phyloP scores from a whole-genome alignment of 2,113 vertebrate species.

The Limanda limanda region DNA sequence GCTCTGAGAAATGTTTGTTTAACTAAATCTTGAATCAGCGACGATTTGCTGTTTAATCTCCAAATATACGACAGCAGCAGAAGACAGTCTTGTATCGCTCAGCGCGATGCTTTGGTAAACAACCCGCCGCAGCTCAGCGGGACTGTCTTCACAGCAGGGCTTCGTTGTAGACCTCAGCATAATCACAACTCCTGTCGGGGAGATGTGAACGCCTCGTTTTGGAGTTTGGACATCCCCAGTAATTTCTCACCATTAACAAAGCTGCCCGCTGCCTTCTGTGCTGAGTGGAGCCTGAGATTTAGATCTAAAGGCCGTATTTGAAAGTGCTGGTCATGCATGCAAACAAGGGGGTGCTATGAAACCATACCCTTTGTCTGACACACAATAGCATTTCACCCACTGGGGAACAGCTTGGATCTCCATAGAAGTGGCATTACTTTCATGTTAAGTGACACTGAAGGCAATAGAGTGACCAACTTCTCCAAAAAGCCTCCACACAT shows the following conservation, averaged over 20 bases:
- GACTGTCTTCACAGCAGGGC: slow-evolving; percentile 45
- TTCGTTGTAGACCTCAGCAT: slow-evolving; percentile 46
- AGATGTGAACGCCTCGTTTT: slow-evolving; percentile 57
- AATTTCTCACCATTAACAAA: slow-evolving; percentile 75
- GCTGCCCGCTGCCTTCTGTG: slow-evolving; percentile 70
- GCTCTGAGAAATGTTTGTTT: slow-evolving; percentile 44
- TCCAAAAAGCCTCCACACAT: slow-evolving; percentile 39
- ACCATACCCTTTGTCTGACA: slow-evolving; percentile 75
- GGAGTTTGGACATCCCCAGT: slow-evolving; percentile 65
- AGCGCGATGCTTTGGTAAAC: slow-evolving; percentile 52
- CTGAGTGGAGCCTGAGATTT: slow-evolving; percentile 70
- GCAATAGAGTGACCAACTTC: slow-evolving; percentile 71
- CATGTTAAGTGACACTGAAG: slow-evolving; percentile 76
- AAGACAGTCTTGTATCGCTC: slow-evolving; percentile 47
- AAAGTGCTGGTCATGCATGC: slow-evolving; percentile 79
- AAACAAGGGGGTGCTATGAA: slow-evolving; percentile 75
- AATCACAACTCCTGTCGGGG: slow-evolving; percentile 67
- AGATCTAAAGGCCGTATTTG: slow-evolving; percentile 76
- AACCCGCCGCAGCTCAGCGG: slow-evolving; percentile 50
- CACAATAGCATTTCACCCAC: slow-evolving; percentile 76
- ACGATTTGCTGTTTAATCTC: slow-evolving; percentile 47
- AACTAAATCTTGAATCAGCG: slow-evolving; percentile 42
- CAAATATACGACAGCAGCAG: slow-evolving; percentile 28
- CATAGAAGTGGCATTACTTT: slow-evolving; percentile 73
- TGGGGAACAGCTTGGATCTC: slow-evolving; percentile 75